Evolutionary conservation across 2,888 invertebrate genomes (phyloP), one percentile per base, ranked within the genome.

Genomic region (Vanessa cardui): DNA sequence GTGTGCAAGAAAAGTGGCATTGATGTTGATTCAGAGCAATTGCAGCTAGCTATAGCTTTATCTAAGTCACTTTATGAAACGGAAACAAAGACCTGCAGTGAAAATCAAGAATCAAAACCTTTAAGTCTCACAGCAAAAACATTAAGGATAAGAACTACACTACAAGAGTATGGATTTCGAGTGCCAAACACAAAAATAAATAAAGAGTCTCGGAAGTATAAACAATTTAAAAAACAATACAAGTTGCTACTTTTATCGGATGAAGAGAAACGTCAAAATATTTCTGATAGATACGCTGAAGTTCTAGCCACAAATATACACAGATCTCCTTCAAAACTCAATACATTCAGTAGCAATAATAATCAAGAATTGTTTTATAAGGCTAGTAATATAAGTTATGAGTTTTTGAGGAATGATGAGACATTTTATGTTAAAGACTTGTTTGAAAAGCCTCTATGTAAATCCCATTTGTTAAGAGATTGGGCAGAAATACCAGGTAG

Each of bases 41-140:
- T 96, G 70, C 95, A 95, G 80, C 78, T 96, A 82, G 96, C 95
- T 54, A 88, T 96, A 74, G 95, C 95, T 16, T 80, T 96, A 68
- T 95, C 96, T 3, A 94, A 93, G 78, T 96, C 96, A 0, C 80
- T 93, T 6, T 80, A 88, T 68, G 60, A 76, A 33, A 50, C 64
- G n/a, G 72, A 75, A 49, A 46, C 65, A 47, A 63, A 60, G 68
- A 68, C 21, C 52, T 59, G 76, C 33, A 52, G 56, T 67, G 73
- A 62, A 63, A 59, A 46, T 18, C 20, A 71, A 64, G 74, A 74
- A 61, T 73, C 47, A 50, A 75, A 76, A 56, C 58, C 78, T n/a
- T 66, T 80, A 52, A 80, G 74, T 21, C 73, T 85, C 1, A 81
- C 84, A 74, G 85, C 86, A 70, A 86, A 85, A 76, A 77, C 81